phyloP scores from a whole-genome alignment of 2,888 invertebrate species.

The Taenaris catops region DNA sequence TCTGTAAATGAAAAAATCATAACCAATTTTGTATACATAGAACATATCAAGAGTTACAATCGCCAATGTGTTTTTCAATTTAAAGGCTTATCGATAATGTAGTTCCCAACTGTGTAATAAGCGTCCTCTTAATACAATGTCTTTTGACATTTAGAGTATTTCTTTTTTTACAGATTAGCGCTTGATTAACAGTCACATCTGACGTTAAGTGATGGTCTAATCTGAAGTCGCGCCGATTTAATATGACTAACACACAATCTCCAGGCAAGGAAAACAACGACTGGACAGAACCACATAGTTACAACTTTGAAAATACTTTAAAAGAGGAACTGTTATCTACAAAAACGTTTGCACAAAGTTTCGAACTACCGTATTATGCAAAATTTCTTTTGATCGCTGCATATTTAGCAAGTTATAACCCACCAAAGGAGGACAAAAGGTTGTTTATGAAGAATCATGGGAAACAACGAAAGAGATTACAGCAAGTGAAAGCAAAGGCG shows the following conservation, averaged over 20 bases:
- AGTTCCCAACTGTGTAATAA: no score
- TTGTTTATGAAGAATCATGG: constrained; percentile 91
- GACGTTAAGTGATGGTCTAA: no score
- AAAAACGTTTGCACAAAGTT: constrained; percentile 81
- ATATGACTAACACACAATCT: constrained; percentile 40
- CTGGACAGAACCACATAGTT: constrained; percentile 22
- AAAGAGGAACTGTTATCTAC: constrained; percentile 67
- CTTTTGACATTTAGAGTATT: no score
- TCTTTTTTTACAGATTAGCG: no score
- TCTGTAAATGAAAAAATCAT: no score
- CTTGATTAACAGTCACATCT: no score
- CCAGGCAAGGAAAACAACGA: constrained; percentile 55
- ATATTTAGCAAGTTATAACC: constrained; percentile 95
- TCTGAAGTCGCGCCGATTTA: no score
- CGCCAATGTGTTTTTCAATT: no score
- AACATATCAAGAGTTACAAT: no score
- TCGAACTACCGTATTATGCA: constrained; percentile 93
- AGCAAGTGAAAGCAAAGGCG: constrained; percentile 80
- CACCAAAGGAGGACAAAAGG: constrained; percentile 91
- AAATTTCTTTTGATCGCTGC: constrained; percentile 94
- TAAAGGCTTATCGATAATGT: no score
- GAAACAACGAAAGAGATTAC: constrained; percentile 83
- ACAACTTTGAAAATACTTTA: constrained; percentile 53
- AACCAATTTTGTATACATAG: no score
- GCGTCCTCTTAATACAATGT: no score